Conservation (phyloP, 1,140 invertebrate species). For the Octopus sinensis region DNA sequence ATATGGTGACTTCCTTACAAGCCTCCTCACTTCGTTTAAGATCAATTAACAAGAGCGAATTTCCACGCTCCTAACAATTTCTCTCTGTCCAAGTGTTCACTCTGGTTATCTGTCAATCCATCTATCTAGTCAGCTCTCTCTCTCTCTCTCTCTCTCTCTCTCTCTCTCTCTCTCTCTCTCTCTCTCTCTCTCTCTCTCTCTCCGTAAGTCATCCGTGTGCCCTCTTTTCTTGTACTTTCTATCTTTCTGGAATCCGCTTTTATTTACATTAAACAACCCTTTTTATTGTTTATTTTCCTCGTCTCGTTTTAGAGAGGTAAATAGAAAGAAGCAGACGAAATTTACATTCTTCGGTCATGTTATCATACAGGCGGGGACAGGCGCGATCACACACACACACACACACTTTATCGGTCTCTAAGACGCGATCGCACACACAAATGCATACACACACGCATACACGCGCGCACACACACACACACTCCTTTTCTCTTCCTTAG, state of each 20-base stretch:
- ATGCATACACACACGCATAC: too few relatives aligned
- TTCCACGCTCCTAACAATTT: background rate
- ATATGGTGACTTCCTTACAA: too few relatives aligned
- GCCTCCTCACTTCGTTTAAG: too few relatives aligned
- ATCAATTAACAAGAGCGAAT: too few relatives aligned
- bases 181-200: background rate
- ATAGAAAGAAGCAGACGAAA: too few relatives aligned
- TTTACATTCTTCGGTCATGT: too few relatives aligned
- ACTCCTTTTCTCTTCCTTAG: background rate
- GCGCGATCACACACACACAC: too few relatives aligned
- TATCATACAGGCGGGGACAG: too few relatives aligned
- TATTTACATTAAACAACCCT: background rate
- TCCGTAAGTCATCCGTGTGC: background rate
- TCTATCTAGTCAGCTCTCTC: background rate
- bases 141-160: background rate
- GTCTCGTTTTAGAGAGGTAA: too few relatives aligned
- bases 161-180: background rate
- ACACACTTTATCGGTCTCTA: too few relatives aligned
- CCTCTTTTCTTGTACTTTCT: background rate
- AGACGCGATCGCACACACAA: too few relatives aligned
- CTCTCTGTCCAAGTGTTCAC: background rate
- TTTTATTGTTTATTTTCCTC: too few relatives aligned
- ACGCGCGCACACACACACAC: background rate
- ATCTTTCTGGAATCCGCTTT: background rate
- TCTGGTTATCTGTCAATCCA: background rate